Evolutionary conservation across 2,113 vertebrate species (phyloP).

Genomic region (Labeo rohita): DNA sequence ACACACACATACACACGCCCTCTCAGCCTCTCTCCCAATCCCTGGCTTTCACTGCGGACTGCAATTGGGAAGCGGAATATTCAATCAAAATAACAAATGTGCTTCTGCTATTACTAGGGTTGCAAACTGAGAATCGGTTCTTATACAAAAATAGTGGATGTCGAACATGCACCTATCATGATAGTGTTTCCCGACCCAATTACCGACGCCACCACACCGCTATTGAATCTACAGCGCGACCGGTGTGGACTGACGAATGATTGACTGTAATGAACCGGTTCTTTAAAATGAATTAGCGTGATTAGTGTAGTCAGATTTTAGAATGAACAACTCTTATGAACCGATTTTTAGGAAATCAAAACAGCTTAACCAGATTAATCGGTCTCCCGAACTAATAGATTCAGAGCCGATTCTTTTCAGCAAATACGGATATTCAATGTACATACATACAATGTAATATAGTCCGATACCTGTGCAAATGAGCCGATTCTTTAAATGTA

Average conservation of each 20-base stretch:
- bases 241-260: not conserved
- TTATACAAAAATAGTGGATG: not conserved
- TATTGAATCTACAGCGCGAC: not conserved
- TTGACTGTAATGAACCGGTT: too few species aligned
- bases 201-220: too few species aligned
- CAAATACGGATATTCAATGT: not conserved
- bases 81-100: slow-evolving; percentile 4
- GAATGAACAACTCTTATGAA: not conserved
- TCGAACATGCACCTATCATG: not conserved
- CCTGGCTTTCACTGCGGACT: slow-evolving; percentile 13
- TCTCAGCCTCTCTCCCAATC: slow-evolving; percentile 1
- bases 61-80: slow-evolving; percentile 17
- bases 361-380: too few species aligned
- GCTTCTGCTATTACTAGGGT: not conserved
- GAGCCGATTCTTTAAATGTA: not conserved
- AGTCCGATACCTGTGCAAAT: too few species aligned
- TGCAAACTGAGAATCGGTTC: not conserved
- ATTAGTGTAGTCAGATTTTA: too few species aligned
- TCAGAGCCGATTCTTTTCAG: not conserved
- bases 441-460: too few species aligned
- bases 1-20: slow-evolving; percentile 19
- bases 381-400: too few species aligned
- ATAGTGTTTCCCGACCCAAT: too few species aligned
- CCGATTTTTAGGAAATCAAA: not conserved
- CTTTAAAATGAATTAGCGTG: too few species aligned